Conservation (phyloP, 2,797 vertebrate genomes). For the Benthosema pterotum region DNA sequence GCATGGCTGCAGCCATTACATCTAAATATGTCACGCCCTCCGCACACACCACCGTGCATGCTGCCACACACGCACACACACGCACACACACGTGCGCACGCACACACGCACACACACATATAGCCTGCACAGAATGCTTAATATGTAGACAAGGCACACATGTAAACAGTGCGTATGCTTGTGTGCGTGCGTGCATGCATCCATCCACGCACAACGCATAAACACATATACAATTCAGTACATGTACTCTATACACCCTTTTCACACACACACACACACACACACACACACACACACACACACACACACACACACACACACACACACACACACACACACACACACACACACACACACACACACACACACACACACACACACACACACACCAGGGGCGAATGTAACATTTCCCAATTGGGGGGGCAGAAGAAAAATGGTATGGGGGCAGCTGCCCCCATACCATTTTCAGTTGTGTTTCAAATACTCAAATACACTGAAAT, state of each 20-base stretch:
- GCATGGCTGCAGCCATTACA: slow-evolving; percentile 76
- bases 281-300: background rate
- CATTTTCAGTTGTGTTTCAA: too few relatives aligned
- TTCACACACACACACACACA: background rate
- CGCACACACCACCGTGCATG: too few relatives aligned
- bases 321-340: slow-evolving; percentile 45
- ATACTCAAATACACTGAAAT: too few relatives aligned
- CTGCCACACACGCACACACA: slow-evolving; percentile 11
- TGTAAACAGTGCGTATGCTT: too few relatives aligned
- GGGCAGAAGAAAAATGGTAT: too few relatives aligned
- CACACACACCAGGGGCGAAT: slow-evolving; percentile 26
- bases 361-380: slow-evolving; percentile 17
- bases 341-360: slow-evolving; percentile 15
- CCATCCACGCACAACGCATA: background rate
- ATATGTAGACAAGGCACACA: too few relatives aligned
- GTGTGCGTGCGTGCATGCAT: too few relatives aligned
- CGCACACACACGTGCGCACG: slow-evolving; percentile 21
- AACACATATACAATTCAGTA: background rate
- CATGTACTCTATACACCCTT: background rate
- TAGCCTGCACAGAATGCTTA: too few relatives aligned
- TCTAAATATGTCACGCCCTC: slow-evolving; percentile 69
- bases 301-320: slow-evolving; percentile 20
- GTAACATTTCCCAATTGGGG: too few relatives aligned
- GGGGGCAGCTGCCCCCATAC: too few relatives aligned
- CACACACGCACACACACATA: slow-evolving; percentile 25